A percentile compares a stretch with the other conserved stretches of the same genome.
These are phyloP conservation scores for Scatophagus argus DNA, from an alignment of 2,113 vertebrate genomes.

Conservation along the genomic window DNA sequence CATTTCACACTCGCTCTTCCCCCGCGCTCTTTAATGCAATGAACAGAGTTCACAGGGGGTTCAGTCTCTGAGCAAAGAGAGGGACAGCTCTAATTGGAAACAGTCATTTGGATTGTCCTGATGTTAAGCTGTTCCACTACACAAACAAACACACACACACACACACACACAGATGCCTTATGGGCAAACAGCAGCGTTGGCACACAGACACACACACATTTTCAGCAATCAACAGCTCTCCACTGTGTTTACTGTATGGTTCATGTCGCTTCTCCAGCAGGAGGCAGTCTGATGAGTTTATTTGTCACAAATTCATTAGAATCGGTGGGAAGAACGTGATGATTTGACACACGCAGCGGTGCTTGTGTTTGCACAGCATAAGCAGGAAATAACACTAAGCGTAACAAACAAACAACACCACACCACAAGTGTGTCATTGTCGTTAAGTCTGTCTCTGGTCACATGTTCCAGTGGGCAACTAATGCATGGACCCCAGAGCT, in stretches of 20 bases:
- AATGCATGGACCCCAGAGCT: not conserved
- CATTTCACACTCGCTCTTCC: slow-evolving; percentile 24
- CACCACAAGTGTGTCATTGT: not conserved
- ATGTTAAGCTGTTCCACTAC: slow-evolving; percentile 8
- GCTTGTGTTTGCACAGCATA: not conserved
- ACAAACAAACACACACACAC: slow-evolving; percentile 1
- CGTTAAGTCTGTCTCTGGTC: not conserved
- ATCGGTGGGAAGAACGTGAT: not conserved
- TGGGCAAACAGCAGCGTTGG: slow-evolving; percentile 24
- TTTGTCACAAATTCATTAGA: not conserved
- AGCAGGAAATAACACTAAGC: not conserved
- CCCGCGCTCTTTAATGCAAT: slow-evolving; percentile 11
- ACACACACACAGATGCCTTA: slow-evolving; percentile 24
- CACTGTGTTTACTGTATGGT: not conserved
- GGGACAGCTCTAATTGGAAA: slow-evolving; percentile 56
- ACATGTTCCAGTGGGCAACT: not conserved
- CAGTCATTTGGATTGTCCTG: slow-evolving; percentile 43
- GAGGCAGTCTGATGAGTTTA: not conserved
- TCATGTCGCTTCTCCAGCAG: not conserved
- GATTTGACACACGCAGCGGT: not conserved
- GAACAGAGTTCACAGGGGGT: slow-evolving; percentile 55
- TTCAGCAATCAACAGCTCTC: slow-evolving; percentile 6
- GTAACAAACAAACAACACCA: not conserved
- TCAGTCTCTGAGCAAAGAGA: slow-evolving; percentile 37
- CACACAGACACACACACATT: not conserved